phyloP scores from a whole-genome alignment of 1,140 invertebrate genomes.

The Drosophila nasuta region DNA sequence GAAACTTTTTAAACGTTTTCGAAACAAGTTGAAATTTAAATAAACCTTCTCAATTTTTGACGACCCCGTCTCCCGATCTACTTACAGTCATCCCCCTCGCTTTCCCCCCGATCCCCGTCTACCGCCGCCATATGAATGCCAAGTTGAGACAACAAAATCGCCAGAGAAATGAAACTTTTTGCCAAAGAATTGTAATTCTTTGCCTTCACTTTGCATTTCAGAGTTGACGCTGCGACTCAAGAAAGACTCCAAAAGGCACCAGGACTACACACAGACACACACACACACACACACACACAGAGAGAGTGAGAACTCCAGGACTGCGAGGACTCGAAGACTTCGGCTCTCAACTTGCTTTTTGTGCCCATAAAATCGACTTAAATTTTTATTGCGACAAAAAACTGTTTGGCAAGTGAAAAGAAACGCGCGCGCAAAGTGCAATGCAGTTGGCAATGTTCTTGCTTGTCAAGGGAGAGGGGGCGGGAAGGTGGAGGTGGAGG shows the following conservation, averaged over 20 bases:
- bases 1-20: constrained; percentile 82
- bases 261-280: not conserved
- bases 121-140: constrained; percentile 48
- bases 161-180: constrained; percentile 70
- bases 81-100: no score
- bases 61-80: constrained; percentile 41
- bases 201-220: constrained; percentile 54
- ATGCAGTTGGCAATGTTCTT: constrained; percentile 19
- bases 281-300: no score
- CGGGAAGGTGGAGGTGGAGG: not conserved
- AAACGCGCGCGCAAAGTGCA: constrained; percentile 58
- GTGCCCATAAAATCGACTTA: constrained; percentile 76
- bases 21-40: constrained; percentile 83
- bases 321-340: constrained; percentile 24
- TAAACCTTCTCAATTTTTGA: constrained; percentile 81
- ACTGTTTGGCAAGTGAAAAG: constrained; percentile 61
- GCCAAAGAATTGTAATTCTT: constrained; percentile 53
- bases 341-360: constrained; percentile 43
- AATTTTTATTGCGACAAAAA: constrained; percentile 78
- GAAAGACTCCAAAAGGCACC: constrained; percentile 22
- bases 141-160: constrained; percentile 77
- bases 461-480: not conserved
- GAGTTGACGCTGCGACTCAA: constrained; percentile 43
- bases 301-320: not conserved
- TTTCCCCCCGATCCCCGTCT: not conserved